A percentile compares a stretch with the other conserved stretches of the same genome.
Conservation (phyloP, 2,888 invertebrate genomes). For the Philopedon plagiatum region DNA sequence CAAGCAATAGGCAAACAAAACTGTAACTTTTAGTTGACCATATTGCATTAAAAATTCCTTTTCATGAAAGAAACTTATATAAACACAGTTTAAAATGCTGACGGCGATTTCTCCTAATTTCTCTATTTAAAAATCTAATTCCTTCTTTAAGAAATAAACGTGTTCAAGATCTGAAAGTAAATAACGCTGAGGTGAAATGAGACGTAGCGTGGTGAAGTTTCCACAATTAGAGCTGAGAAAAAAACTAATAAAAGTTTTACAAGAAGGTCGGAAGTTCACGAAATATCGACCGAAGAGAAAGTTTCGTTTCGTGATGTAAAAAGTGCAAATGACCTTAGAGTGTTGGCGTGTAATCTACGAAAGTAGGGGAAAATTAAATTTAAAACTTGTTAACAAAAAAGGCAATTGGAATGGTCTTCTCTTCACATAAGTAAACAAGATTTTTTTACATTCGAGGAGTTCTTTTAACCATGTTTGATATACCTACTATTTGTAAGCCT, state of each 20-base stretch:
- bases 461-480: no score
- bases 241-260: slow-evolving; percentile 28
- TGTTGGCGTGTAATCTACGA: no score
- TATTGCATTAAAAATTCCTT: no score
- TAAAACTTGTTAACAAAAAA: background rate
- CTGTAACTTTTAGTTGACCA: no score
- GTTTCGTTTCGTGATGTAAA: background rate
- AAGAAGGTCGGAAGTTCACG: slow-evolving; percentile 52
- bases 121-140: slow-evolving; percentile 4
- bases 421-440: no score
- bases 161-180: slow-evolving; percentile 6
- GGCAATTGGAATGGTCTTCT: no score
- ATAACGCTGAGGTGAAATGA: background rate
- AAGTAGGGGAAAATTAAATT: no score
- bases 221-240: slow-evolving; percentile 11
- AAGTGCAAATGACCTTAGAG: background rate
- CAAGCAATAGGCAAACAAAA: no score
- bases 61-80: background rate
- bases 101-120: background rate
- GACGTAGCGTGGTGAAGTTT: slow-evolving; percentile 9
- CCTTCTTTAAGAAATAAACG: background rate
- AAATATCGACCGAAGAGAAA: slow-evolving; percentile 43
- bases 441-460: no score
- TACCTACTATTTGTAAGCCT: no score
- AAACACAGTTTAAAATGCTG: background rate